A percentile compares a stretch with the other conserved stretches of the same genome.
These are phyloP conservation scores for Rhadinocentrus ornatus DNA, from an alignment of 2,797 vertebrate species.

Conservation along the genomic window DNA sequence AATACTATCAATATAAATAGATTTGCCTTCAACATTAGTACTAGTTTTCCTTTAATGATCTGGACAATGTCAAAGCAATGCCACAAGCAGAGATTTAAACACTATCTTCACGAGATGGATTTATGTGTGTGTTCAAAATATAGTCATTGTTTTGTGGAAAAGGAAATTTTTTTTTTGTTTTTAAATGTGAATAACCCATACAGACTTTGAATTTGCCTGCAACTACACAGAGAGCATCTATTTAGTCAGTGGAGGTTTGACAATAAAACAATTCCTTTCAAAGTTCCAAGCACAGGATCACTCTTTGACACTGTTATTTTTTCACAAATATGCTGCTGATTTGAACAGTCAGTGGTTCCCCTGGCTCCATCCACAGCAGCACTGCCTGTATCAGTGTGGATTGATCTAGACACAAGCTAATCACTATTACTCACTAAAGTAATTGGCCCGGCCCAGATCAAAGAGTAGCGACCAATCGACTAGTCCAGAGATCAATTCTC, in stretches of 20 bases:
- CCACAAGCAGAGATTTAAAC: slow-evolving; percentile 78
- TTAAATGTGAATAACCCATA: background rate
- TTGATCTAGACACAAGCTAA: slow-evolving; percentile 98
- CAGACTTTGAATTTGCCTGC: background rate
- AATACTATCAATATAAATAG: slow-evolving; percentile 97
- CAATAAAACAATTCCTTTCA: slow-evolving; percentile 28
- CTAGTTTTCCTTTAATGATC: slow-evolving; percentile 93
- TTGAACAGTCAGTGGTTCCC: slow-evolving; percentile 70
- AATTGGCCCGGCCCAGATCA: slow-evolving; percentile 98
- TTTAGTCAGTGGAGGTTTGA: slow-evolving; percentile 8
- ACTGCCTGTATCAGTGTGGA: slow-evolving; percentile 90
- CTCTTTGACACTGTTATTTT: slow-evolving; percentile 52
- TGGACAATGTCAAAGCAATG: slow-evolving; percentile 95
- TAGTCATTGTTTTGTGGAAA: background rate
- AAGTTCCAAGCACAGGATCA: slow-evolving; percentile 26
- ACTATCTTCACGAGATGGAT: slow-evolving; percentile 30
- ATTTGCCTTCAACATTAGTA: slow-evolving; percentile 91
- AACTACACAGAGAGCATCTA: background rate
- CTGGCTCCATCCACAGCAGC: slow-evolving; percentile 62
- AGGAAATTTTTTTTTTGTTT: background rate
- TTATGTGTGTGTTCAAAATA: slow-evolving; percentile 8
- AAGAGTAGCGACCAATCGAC: slow-evolving; percentile 95
- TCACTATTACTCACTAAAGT: slow-evolving; percentile 99
- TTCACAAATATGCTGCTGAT: slow-evolving; percentile 62
- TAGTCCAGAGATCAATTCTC: slow-evolving; percentile 90